Percentiles rank a stretch among this genome's conserved stretches.
Evolutionary conservation across 2,113 vertebrate species (phyloP).

Genomic region (Sinocyclocheilus maitianheensis): DNA sequence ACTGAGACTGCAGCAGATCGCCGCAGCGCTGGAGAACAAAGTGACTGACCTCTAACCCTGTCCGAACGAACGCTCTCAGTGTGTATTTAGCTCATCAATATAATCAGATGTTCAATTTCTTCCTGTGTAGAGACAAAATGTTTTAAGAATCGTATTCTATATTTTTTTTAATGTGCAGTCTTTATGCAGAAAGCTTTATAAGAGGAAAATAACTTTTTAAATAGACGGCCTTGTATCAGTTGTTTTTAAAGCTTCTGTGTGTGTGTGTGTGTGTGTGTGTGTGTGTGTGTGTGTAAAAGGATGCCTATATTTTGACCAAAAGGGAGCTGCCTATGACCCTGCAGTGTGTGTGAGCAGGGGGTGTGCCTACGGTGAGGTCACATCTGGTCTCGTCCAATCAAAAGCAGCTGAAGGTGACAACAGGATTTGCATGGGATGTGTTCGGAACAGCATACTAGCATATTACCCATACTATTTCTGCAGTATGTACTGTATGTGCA

Average conservation of each 20-base stretch:
- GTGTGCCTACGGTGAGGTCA: neutral
- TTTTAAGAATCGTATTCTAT: conserved; percentile 81
- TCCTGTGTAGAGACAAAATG: conserved; percentile 68
- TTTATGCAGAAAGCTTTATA: conserved; percentile 83
- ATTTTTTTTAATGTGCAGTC: conserved; percentile 81
- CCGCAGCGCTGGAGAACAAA: conserved; percentile 95
- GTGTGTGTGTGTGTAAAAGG: conserved; percentile 56
- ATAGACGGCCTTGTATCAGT: conserved; percentile 73
- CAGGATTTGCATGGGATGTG: neutral
- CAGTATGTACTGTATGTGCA: no score
- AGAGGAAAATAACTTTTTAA: conserved; percentile 79
- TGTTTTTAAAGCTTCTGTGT: conserved; percentile 73
- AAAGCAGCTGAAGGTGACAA: conserved; percentile 12
- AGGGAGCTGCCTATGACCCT: conserved; percentile 60
- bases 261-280: conserved; percentile 58
- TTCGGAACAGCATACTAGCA: neutral
- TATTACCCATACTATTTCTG: neutral
- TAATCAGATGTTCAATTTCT: conserved; percentile 81
- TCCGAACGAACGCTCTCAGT: conserved; percentile 26
- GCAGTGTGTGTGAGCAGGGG: conserved; percentile 2
- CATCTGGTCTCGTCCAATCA: conserved; percentile 12
- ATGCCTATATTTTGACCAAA: conserved; percentile 70
- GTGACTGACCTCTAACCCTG: conserved; percentile 94
- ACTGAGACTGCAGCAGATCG: conserved; percentile 94
- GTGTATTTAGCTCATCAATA: conserved; percentile 59